phyloP scores from a whole-genome alignment of 2,797 vertebrate species.

The Esox lucius region DNA sequence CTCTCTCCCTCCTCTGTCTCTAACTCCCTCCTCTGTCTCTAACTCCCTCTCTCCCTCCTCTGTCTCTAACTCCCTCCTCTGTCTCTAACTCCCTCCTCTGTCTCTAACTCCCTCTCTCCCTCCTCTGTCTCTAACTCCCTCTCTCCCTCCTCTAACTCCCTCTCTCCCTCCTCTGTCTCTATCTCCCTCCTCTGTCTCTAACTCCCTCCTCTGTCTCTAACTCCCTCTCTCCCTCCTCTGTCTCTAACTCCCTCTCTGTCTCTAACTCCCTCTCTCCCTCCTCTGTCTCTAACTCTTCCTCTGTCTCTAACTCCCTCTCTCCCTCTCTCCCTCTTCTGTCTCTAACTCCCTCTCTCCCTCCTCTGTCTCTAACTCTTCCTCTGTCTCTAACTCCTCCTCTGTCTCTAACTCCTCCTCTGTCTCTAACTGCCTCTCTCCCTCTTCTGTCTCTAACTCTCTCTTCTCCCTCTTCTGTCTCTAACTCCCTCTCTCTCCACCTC shows the following conservation, averaged over 20 bases:
- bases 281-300: not conserved
- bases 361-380: not conserved
- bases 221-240: conserved; percentile 33
- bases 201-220: conserved; percentile 33
- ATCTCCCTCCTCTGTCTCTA: not conserved
- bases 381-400: not conserved
- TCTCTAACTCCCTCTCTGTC: conserved; percentile 10
- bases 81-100: conserved; percentile 31
- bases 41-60: no score
- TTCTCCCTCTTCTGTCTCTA: no score
- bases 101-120: conserved; percentile 14
- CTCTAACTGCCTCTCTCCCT: conserved; percentile 15
- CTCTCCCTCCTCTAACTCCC: not conserved
- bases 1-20: not conserved
- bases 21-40: not conserved
- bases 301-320: conserved; percentile 29
- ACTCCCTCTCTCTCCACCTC: no score
- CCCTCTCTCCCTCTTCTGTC: conserved; percentile 34
- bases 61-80: not conserved
- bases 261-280: not conserved
- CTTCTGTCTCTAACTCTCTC: no score
- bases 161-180: no score
- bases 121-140: conserved; percentile 35
- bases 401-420: conserved; percentile 22
- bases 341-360: not conserved